These are phyloP conservation scores for Sesia bembeciformis DNA, from an alignment of 2,888 invertebrate genomes.

Conservation along the genomic window DNA sequence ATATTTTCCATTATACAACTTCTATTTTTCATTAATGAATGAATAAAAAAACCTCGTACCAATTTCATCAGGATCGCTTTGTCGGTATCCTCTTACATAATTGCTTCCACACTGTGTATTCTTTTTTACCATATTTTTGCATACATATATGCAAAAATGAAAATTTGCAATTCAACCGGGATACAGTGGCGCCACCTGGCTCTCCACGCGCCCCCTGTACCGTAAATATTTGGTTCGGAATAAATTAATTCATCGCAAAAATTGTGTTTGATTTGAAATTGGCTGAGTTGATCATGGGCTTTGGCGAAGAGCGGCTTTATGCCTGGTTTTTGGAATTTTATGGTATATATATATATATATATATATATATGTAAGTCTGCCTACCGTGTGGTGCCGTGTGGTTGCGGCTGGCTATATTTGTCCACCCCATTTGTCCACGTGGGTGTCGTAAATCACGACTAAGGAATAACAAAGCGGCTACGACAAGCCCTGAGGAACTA, in stretches of 20 bases:
- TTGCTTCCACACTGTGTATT: not conserved
- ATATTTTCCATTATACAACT: no score
- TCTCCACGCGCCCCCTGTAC: not conserved
- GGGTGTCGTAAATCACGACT: no score
- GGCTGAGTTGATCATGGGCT: not conserved
- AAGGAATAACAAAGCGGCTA: no score
- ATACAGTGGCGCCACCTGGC: conserved; percentile 1
- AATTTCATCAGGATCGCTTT: not conserved
- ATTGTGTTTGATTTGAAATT: not conserved
- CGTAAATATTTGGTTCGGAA: not conserved
- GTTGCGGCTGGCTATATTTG: no score
- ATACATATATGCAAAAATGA: not conserved
- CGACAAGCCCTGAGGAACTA: no score
- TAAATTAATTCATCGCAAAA: not conserved
- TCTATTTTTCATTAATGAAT: no score
- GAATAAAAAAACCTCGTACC: not conserved
- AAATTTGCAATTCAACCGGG: conserved; percentile 2
- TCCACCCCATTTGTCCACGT: no score
- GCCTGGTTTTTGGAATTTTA: no score
- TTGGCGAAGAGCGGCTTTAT: no score
- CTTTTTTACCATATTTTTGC: not conserved
- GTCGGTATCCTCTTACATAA: not conserved
- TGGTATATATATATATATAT: no score
- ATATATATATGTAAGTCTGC: no score
- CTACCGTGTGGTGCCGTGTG: no score